Base-by-base conservation (phyloP, 2,797 vertebrate genomes). In the Garrulus glandarius region DNA sequence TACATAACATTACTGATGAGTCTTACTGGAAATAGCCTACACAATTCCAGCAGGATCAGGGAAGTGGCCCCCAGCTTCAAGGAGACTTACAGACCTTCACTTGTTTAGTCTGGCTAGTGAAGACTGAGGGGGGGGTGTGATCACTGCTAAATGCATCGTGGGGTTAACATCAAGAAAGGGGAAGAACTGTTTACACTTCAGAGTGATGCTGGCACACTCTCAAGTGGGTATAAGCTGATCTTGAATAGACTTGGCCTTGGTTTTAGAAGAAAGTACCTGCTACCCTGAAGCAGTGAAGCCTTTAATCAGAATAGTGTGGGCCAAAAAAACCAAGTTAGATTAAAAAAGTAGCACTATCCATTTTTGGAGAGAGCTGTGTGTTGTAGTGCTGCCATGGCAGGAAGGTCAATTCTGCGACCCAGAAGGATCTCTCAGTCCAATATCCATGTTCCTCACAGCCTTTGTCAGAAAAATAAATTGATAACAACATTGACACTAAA, bases 381-480 rank as follows among this genome's bases (percentile, higher is more conserved):
- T 11, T 55, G 26, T 37, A 55, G 36, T 41, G 27, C 64, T 88
- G 68, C 53, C 13, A 1, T 16, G n/a, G 61, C 36, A 76, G 23
- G 55, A 39, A 57, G 55, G 79, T 84, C 39, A 72, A 2, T 63
- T 78, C 63, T 69, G 50, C 72, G 90, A 93, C 77, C 76, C 77
- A 55, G 39, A 75, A 86, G 83, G 50, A 59, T 34, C 2, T 5
- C 47, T 92, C 32, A 69, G 59, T 47, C 59, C 43, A 44, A 23
- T 81, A 86, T 76, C 80, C 34, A 67, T 32, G 26, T 72, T 88
- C 29, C 65, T 88, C 27, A 52, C 14, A 87, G 53, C 12, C 34
- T 94, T 64, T 57, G 11, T 77, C 72, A 83, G 52, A 89, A 90
- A 95, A 93, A 78, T 63, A 32, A 84, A 88, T 88, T 75, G 55